phyloP scores from a whole-genome alignment of 2,888 invertebrate species.

The Eustalomyia histrio region DNA sequence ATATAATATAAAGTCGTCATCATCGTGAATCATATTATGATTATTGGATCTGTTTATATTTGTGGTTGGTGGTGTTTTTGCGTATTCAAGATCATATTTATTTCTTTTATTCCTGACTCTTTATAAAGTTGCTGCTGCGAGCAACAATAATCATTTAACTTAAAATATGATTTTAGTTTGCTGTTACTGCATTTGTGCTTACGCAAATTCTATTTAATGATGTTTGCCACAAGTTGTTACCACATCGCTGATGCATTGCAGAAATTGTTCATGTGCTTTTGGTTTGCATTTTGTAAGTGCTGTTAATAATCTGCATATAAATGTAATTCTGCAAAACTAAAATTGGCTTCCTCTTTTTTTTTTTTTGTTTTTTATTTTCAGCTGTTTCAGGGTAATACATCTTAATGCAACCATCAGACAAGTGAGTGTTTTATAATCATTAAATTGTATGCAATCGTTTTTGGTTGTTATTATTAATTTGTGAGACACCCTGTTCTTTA shows the following conservation, averaged over 20 bases:
- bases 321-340: conserved; percentile 36
- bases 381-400: conserved; percentile 29
- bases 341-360: conserved; percentile 57
- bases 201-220: conserved; percentile 57
- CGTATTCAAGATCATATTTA: conserved; percentile 50
- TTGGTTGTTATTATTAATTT: conserved; percentile 23
- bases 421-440: conserved; percentile 34
- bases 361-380: conserved; percentile 13
- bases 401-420: conserved; percentile 31
- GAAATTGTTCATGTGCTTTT: conserved; percentile 49
- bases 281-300: conserved; percentile 21
- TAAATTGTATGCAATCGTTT: conserved; percentile 41
- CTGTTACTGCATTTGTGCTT: conserved; percentile 17
- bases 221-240: conserved; percentile 64
- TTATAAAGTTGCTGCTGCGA: not conserved
- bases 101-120: not conserved
- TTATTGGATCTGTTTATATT: conserved; percentile 31
- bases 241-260: conserved; percentile 43
- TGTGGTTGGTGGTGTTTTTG: conserved; percentile 35
- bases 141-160: conserved; percentile 61
- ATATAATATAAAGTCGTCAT: conserved; percentile 37
- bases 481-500: conserved; percentile 11
- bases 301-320: conserved; percentile 55
- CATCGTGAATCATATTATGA: conserved; percentile 45
- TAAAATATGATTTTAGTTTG: conserved; percentile 43